Conservation (phyloP, 1,140 invertebrate species). For the Drosophila kanapiae region DNA sequence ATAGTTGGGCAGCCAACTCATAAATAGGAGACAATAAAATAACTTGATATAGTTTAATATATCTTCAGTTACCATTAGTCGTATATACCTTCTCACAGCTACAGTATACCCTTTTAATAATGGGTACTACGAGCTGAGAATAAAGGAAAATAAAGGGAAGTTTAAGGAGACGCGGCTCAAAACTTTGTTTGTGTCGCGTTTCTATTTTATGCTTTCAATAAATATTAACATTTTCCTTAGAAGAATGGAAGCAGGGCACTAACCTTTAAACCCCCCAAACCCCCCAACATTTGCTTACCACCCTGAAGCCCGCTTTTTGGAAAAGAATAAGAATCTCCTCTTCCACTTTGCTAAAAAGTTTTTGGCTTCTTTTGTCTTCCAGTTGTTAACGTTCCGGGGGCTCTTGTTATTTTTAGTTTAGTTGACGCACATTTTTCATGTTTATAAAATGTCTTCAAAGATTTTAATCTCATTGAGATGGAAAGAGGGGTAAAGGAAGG, state of each 20-base stretch:
- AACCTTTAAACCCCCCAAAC: not conserved
- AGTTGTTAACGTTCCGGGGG: slow-evolving; percentile 12
- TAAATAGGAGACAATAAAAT: too few species aligned
- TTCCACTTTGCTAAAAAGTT: slow-evolving; percentile 14
- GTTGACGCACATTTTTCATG: slow-evolving; percentile 57
- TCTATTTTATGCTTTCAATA: slow-evolving; percentile 65
- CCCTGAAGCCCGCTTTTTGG: not conserved
- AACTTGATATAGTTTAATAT: not conserved
- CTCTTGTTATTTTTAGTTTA: slow-evolving; percentile 59
- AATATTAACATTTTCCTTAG: slow-evolving; percentile 57
- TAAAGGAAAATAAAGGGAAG: slow-evolving; percentile 22
- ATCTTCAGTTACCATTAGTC: not conserved
- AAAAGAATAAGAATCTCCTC: slow-evolving; percentile 11
- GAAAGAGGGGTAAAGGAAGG: not conserved
- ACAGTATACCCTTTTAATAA: not conserved
- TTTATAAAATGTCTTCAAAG: slow-evolving; percentile 68
- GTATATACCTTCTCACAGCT: not conserved
- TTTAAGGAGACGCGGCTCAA: slow-evolving; percentile 33
- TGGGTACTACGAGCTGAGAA: not conserved
- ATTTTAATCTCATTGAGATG: slow-evolving; percentile 63
- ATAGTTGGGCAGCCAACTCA: too few species aligned
- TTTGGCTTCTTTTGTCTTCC: slow-evolving; percentile 34
- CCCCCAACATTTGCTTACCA: not conserved
- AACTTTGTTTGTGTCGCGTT: slow-evolving; percentile 46
- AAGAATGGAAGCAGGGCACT: slow-evolving; percentile 8